Percentiles rank a stretch among this genome's conserved stretches.
Conservation (phyloP, 2,888 invertebrate genomes). For the Sarcophaga caerulescens region DNA sequence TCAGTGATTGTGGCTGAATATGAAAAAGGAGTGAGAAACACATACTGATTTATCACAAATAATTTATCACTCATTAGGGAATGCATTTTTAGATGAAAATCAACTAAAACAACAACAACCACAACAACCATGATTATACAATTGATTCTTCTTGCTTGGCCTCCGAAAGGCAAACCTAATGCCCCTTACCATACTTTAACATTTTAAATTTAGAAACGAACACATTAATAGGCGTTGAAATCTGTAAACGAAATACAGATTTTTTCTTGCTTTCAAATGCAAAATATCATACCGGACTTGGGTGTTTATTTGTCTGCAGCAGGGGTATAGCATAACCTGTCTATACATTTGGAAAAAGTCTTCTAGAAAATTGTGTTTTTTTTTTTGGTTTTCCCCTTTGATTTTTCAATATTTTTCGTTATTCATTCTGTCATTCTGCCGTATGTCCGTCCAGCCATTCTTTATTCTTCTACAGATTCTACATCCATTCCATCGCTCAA, state of each 20-base stretch:
- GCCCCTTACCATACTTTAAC: constrained; percentile 22
- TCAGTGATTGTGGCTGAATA: constrained; percentile 61
- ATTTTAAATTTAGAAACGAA: constrained; percentile 54
- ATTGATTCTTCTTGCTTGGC: constrained; percentile 2
- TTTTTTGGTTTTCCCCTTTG: not conserved
- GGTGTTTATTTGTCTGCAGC: not conserved
- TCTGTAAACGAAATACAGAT: constrained; percentile 35
- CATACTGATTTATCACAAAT: constrained; percentile 73
- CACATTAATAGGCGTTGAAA: constrained; percentile 64
- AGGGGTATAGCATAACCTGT: constrained; percentile 15
- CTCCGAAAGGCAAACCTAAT: not conserved
- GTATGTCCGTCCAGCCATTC: not conserved
- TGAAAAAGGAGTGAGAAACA: constrained; percentile 31
- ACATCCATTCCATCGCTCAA: constrained; percentile 9
- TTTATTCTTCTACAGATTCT: not conserved
- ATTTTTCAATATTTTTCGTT: not conserved
- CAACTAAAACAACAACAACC: constrained; percentile 26
- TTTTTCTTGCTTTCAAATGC: constrained; percentile 38
- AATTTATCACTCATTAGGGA: constrained; percentile 75
- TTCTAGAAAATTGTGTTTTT: constrained; percentile 18
- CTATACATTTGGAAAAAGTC: not conserved
- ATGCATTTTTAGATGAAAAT: constrained; percentile 68
- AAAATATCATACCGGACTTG: constrained; percentile 20
- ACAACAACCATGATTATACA: constrained; percentile 21
- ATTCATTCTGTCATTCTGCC: too few species aligned